Evolutionary conservation across 2,888 invertebrate species (phyloP).

Genomic region (Chloroclystis v-ata): DNA sequence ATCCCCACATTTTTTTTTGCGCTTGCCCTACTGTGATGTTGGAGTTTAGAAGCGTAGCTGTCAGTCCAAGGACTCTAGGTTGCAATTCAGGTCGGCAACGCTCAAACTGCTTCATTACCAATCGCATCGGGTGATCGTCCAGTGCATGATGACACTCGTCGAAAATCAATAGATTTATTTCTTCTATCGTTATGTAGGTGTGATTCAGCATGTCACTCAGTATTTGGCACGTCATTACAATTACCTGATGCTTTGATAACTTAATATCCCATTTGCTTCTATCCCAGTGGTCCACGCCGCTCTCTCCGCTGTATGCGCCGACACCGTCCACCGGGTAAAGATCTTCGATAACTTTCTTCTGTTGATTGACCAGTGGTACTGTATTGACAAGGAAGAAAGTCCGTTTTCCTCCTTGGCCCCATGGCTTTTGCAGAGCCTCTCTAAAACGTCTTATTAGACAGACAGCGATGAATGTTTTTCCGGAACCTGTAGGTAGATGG

Average conservation of each 20-base stretch:
- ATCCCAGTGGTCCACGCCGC: constrained; percentile 86
- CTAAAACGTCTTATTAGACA: constrained; percentile 82
- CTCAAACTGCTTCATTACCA: constrained; percentile 83
- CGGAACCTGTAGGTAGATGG: constrained; percentile 94
- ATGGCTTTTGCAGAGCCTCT: constrained; percentile 66
- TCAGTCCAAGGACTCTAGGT: constrained; percentile 90
- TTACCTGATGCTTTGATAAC: constrained; percentile 80
- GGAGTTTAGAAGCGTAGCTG: constrained; percentile 90
- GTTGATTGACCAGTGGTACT: constrained; percentile 88
- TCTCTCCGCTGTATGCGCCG: constrained; percentile 84
- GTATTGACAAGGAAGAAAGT: constrained; percentile 89
- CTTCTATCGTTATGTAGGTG: constrained; percentile 74
- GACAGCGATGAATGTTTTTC: constrained; percentile 95
- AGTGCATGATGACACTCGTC: constrained; percentile 97
- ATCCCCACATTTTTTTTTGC: no score
- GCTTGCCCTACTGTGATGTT: constrained; percentile 79
- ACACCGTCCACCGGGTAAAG: constrained; percentile 79
- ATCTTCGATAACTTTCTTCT: constrained; percentile 79
- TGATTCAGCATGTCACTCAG: constrained; percentile 84
- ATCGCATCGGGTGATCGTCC: constrained; percentile 88
- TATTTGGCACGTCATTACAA: constrained; percentile 91
- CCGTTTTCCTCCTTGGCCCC: constrained; percentile 83
- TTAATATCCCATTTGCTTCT: constrained; percentile 81
- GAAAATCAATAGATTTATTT: constrained; percentile 89
- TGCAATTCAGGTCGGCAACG: constrained; percentile 53